phyloP scores from a whole-genome alignment of 2,888 invertebrate genomes.

The Mimas tiliae region DNA sequence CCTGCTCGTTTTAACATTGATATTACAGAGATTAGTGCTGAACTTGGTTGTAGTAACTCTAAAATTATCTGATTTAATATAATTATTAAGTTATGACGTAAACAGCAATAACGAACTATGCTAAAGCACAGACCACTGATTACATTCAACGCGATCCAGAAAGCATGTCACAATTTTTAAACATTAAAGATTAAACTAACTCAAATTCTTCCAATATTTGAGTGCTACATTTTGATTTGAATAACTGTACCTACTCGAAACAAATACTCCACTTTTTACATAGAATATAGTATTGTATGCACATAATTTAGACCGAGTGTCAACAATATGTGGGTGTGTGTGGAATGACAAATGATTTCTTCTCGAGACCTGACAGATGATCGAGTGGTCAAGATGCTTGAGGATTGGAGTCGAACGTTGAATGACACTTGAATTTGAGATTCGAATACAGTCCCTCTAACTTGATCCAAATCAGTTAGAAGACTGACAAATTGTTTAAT shows the following conservation, averaged over 20 bases:
- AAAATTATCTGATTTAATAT: too few relatives aligned
- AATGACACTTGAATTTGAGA: conserved; percentile 28
- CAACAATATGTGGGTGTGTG: conserved; percentile 28
- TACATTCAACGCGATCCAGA: too few relatives aligned
- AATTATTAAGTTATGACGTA: too few relatives aligned
- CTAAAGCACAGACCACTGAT: too few relatives aligned
- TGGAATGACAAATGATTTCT: conserved; percentile 19
- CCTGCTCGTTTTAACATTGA: too few relatives aligned
- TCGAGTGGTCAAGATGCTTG: conserved; percentile 7
- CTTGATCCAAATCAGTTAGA: background rate
- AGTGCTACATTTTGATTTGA: background rate
- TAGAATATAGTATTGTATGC: conserved; percentile 36
- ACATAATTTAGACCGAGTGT: conserved; percentile 42
- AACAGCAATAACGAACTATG: too few relatives aligned
- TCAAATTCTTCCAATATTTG: too few relatives aligned
- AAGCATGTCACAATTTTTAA: too few relatives aligned
- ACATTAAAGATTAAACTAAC: too few relatives aligned
- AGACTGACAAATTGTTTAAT: background rate
- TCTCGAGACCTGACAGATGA: conserved; percentile 11
- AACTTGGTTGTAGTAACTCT: too few relatives aligned
- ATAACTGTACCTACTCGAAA: conserved; percentile 6
- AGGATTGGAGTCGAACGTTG: conserved; percentile 3
- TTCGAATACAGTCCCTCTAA: conserved; percentile 8
- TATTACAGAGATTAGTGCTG: too few relatives aligned
- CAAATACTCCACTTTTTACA: background rate